Evolutionary conservation across 2,113 vertebrate genomes (phyloP).

Genomic region (Chionomys nivalis): DNA sequence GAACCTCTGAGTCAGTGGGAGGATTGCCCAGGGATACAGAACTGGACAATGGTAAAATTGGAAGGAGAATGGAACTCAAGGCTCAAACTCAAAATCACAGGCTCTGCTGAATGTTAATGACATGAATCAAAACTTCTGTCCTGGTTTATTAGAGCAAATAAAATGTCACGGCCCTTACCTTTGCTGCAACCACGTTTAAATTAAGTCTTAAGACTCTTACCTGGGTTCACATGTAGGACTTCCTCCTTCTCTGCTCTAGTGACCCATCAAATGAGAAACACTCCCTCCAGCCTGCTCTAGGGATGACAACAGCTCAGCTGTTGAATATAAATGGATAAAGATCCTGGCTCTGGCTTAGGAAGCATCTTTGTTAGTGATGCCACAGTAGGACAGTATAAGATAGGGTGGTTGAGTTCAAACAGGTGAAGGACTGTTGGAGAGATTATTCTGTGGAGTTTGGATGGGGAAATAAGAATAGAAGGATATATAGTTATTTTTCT

Average conservation of each 20-base stretch:
- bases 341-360: not conserved
- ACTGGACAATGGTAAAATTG: not conserved
- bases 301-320: not conserved
- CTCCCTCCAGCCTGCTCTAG: not conserved
- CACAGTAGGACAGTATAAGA: not conserved
- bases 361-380: not conserved
- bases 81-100: not conserved
- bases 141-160: not conserved
- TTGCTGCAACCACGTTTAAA: conserved; percentile 9
- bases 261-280: not conserved
- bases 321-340: not conserved
- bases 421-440: not conserved
- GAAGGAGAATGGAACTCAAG: not conserved
- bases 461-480: conserved; percentile 11
- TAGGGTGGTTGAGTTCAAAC: not conserved
- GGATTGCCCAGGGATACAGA: not conserved
- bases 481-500: not conserved
- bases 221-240: not conserved
- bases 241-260: not conserved
- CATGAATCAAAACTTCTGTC: not conserved
- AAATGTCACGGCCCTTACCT: not conserved
- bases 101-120: not conserved
- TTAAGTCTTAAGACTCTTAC: conserved; percentile 28
- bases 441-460: conserved; percentile 22
- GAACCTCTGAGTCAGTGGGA: not conserved